Conservation (phyloP, 1,140 invertebrate genomes). For the Steinernema feltiae region DNA sequence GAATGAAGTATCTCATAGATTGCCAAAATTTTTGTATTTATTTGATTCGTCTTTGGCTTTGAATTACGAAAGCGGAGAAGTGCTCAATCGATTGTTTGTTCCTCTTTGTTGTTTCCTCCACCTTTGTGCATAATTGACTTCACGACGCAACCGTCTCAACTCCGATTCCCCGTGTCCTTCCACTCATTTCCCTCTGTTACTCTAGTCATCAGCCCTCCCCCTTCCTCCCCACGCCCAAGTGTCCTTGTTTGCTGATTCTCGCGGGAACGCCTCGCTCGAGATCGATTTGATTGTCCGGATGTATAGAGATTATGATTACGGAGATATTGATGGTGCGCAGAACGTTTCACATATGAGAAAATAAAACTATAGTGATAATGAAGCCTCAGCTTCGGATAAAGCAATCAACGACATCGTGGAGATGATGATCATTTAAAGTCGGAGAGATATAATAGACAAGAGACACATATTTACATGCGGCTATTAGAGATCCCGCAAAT, state of each 20-base stretch:
- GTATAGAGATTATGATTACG: slow-evolving; percentile 8
- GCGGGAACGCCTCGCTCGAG: slow-evolving; percentile 7
- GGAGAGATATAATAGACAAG: background rate
- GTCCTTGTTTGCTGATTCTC: slow-evolving; percentile 7
- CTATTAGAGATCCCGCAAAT: background rate
- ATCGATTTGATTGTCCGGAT: background rate
- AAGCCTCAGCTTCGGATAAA: no score
- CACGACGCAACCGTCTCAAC: background rate
- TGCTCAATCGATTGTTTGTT: slow-evolving; percentile 14
- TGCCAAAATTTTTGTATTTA: slow-evolving; percentile 1
- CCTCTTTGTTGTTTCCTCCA: background rate
- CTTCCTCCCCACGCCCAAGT: background rate
- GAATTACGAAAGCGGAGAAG: background rate
- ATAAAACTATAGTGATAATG: background rate
- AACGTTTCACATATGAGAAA: background rate
- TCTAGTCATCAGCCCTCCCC: slow-evolving; percentile 3
- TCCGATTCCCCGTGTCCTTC: background rate
- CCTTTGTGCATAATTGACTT: slow-evolving; percentile 1
- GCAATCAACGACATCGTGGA: no score
- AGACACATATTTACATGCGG: background rate
- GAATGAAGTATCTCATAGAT: background rate
- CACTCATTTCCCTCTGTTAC: background rate
- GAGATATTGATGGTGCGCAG: slow-evolving; percentile 8
- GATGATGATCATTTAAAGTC: background rate
- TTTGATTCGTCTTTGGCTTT: no score